These are phyloP conservation scores for Calonectris borealis DNA, from an alignment of 2,113 vertebrate genomes.

Conservation along the genomic window DNA sequence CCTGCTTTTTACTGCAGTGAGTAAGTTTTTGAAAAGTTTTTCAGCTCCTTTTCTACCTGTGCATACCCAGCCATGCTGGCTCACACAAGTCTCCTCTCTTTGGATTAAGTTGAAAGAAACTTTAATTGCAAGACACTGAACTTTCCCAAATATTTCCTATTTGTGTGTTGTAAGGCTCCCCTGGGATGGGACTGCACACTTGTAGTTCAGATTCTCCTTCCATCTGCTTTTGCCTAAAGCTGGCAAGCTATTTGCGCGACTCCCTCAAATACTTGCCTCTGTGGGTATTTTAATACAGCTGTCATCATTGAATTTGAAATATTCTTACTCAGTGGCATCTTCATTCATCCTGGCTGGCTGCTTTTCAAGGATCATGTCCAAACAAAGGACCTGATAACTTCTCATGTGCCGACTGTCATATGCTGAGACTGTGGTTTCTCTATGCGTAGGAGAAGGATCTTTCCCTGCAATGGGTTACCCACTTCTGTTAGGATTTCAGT, in stretches of 20 bases:
- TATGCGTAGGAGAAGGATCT: neutral
- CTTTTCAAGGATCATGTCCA: neutral
- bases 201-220: neutral
- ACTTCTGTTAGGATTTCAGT: neutral
- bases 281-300: neutral
- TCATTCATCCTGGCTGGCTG: neutral
- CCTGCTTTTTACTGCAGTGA: neutral
- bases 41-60: neutral
- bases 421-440: too few relatives aligned
- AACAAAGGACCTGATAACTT: neutral
- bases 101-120: neutral
- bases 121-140: neutral
- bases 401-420: accelerated
- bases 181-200: neutral
- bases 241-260: neutral
- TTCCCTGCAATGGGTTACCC: neutral
- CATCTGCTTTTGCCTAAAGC: neutral
- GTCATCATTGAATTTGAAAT: neutral
- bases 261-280: neutral
- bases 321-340: neutral
- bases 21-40: neutral
- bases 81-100: neutral
- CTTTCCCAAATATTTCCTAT: neutral
- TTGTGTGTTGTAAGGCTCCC: neutral
- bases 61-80: neutral